phyloP scores from a whole-genome alignment of 2,797 vertebrate species.

The Poeciliopsis turneri region DNA sequence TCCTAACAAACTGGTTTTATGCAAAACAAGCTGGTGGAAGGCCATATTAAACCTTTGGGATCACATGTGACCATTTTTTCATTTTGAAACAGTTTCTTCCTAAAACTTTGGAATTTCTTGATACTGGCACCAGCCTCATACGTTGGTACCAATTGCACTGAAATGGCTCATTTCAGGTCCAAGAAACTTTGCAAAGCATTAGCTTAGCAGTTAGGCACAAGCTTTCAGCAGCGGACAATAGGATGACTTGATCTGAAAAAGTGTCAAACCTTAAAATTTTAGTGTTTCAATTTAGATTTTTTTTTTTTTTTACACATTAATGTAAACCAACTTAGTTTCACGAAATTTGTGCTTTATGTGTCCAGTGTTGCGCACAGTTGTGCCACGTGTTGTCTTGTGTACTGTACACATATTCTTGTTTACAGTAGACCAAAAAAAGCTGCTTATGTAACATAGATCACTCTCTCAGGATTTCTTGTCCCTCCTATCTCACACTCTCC shows the following conservation, averaged over 20 bases:
- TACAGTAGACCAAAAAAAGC: constrained; percentile 57
- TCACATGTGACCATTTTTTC: not conserved
- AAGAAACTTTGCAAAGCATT: not conserved
- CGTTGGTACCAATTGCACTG: not conserved
- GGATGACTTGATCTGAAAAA: not conserved
- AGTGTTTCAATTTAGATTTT: not conserved
- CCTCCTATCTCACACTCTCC: constrained; percentile 57
- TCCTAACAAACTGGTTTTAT: not conserved
- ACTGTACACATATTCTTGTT: constrained; percentile 54
- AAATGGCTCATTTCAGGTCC: not conserved
- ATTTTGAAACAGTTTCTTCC: not conserved
- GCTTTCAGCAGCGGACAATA: not conserved
- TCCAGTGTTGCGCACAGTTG: constrained; percentile 9
- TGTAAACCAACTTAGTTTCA: not conserved
- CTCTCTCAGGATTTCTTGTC: constrained; percentile 34
- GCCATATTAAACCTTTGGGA: not conserved
- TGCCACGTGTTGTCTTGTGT: constrained; percentile 30
- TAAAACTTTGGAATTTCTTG: not conserved
- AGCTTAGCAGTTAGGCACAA: not conserved
- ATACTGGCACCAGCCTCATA: not conserved
- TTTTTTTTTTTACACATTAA: too few relatives aligned
- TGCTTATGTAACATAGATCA: constrained; percentile 70
- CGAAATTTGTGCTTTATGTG: not conserved
- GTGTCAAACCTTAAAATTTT: not conserved
- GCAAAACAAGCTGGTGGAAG: not conserved